Evolutionary conservation across 2,113 vertebrate species (phyloP).

Genomic region (Garra rufa): DNA sequence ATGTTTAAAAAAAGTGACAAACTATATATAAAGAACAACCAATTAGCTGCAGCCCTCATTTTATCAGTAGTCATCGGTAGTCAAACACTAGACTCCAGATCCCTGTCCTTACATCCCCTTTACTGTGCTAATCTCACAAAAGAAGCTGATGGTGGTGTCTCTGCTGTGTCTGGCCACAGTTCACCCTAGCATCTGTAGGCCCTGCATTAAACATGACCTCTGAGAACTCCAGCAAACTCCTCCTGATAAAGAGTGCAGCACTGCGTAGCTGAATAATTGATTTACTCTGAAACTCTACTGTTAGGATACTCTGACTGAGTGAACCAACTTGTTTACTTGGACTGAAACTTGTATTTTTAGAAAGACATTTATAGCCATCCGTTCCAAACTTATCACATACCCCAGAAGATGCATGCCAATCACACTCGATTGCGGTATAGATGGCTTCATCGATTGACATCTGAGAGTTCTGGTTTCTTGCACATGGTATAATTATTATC

Average conservation of each 20-base stretch:
- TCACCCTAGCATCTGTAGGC: background rate
- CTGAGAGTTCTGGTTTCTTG: background rate
- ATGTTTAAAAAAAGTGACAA: background rate
- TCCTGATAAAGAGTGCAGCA: background rate
- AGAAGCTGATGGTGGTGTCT: conserved; percentile 31
- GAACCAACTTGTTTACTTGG: background rate
- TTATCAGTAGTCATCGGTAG: background rate
- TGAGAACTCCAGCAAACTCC: conserved; percentile 5
- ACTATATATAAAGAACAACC: background rate
- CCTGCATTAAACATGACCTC: conserved; percentile 37
- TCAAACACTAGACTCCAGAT: background rate
- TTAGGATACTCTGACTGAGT: background rate
- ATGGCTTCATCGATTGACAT: background rate
- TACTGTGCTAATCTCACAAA: no score
- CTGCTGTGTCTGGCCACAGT: conserved; percentile 28
- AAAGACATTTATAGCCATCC: background rate
- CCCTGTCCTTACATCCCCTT: background rate
- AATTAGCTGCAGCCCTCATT: background rate
- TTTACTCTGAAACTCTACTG: conserved; percentile 11
- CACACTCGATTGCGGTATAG: background rate
- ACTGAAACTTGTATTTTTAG: background rate
- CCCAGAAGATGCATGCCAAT: no score
- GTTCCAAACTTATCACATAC: background rate
- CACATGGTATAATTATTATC: background rate
- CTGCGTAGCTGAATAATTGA: conserved; percentile 2